Percentiles rank a stretch among this genome's conserved stretches.
Conservation (phyloP, 2,797 vertebrate species). For the Bovichtus diacanthus region DNA sequence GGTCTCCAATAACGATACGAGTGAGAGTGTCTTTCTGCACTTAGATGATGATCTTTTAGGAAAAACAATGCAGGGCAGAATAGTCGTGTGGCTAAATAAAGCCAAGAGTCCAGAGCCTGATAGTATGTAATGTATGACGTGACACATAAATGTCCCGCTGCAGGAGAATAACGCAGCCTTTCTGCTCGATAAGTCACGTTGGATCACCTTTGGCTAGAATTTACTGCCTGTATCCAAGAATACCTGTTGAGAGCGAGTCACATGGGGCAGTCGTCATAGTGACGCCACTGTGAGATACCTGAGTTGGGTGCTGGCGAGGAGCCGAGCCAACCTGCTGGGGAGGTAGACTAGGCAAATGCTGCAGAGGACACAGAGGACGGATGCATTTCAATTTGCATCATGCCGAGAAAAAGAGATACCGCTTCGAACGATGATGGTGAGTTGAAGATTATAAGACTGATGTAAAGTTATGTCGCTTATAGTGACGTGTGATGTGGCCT, state of each 20-base stretch:
- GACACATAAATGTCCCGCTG: not conserved
- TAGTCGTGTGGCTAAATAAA: not conserved
- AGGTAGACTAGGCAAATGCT: not conserved
- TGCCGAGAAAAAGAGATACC: conserved; percentile 87
- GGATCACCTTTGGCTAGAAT: conserved; percentile 14
- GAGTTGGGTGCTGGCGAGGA: conserved; percentile 62
- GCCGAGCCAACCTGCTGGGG: conserved; percentile 9
- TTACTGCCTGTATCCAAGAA: not conserved
- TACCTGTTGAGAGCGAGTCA: conserved; percentile 53
- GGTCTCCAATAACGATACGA: conserved; percentile 67
- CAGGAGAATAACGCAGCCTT: not conserved
- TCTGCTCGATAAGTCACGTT: not conserved
- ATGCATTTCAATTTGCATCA: conserved; percentile 61
- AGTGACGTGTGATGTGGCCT: not conserved
- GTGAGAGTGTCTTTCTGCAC: conserved; percentile 76
- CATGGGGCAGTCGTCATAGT: conserved; percentile 75
- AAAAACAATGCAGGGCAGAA: not conserved
- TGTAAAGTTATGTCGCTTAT: not conserved
- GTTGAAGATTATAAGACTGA: conserved; percentile 46
- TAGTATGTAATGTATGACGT: not conserved
- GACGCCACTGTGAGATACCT: conserved; percentile 73
- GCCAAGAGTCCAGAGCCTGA: not conserved
- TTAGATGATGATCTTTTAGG: conserved; percentile 38
- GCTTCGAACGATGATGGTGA: conserved; percentile 87
- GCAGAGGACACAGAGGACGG: conserved; percentile 15